phyloP scores from a whole-genome alignment of 1,140 invertebrate species.

The Calliphora vicina region DNA sequence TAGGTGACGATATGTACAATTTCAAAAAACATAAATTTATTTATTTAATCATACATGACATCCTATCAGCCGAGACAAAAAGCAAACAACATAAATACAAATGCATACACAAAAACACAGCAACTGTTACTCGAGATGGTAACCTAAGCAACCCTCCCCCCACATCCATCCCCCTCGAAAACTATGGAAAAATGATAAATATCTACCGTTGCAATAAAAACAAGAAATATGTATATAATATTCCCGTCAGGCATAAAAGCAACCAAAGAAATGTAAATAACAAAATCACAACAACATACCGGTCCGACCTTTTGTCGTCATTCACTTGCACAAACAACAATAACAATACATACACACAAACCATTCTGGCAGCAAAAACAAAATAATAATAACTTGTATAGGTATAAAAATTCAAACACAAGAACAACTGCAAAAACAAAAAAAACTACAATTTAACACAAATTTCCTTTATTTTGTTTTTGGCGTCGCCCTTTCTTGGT shows the following conservation, averaged over 20 bases:
- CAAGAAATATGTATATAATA: background rate
- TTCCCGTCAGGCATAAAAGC: background rate
- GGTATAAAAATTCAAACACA: background rate
- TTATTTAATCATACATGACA: background rate
- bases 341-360: background rate
- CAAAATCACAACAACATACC: background rate
- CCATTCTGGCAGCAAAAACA: background rate
- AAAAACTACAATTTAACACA: background rate
- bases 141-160: background rate
- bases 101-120: too few species aligned
- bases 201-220: background rate
- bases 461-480: constrained; percentile 19
- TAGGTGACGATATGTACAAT: too few species aligned
- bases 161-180: background rate
- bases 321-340: background rate
- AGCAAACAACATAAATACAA: too few species aligned
- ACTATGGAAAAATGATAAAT: background rate
- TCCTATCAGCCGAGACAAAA: background rate
- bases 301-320: constrained; percentile 26
- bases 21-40: too few species aligned
- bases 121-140: background rate
- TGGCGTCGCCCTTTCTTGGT: constrained; percentile 12
- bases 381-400: too few species aligned
- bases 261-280: background rate
- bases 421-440: background rate